phyloP scores from a whole-genome alignment of 2,113 vertebrate genomes.

The Gopherus flavomarginatus region DNA sequence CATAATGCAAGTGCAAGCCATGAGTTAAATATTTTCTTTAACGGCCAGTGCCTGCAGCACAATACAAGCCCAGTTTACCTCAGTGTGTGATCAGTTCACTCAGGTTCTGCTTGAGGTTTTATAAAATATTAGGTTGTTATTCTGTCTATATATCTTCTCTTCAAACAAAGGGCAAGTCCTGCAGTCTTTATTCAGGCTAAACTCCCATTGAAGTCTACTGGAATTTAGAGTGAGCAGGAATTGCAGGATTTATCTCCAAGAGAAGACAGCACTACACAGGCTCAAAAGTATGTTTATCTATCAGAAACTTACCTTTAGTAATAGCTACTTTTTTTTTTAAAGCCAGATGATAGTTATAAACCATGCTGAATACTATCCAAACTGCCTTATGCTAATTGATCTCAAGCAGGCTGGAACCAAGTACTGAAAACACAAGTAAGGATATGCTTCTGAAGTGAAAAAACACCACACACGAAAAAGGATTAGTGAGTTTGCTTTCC shows the following conservation, averaged over 20 bases:
- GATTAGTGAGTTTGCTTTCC: neutral
- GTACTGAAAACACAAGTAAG: conserved; percentile 40
- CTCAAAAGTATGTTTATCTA: conserved; percentile 26
- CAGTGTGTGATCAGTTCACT: neutral
- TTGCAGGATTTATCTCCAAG: neutral
- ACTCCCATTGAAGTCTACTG: neutral
- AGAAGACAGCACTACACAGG: neutral
- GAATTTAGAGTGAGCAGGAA: neutral
- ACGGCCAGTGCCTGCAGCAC: too few species aligned
- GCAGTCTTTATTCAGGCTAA: neutral
- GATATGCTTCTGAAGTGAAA: neutral
- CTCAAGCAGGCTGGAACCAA: neutral
- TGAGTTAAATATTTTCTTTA: too few species aligned
- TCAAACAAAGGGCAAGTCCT: neutral
- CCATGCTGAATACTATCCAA: conserved; percentile 15
- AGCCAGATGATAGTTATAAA: conserved; percentile 46
- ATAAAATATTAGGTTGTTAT: neutral
- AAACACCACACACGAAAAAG: neutral
- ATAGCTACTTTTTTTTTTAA: conserved; percentile 4
- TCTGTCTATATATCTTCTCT: neutral
- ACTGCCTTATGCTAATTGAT: conserved; percentile 12
- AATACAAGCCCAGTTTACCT: too few species aligned
- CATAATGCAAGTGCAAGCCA: too few species aligned
- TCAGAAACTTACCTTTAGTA: conserved; percentile 36
- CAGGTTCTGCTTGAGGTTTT: neutral